Evolutionary conservation across 1,140 invertebrate species (phyloP), one percentile per base, ranked within the genome.

Genomic region (Eumaeus atala): DNA sequence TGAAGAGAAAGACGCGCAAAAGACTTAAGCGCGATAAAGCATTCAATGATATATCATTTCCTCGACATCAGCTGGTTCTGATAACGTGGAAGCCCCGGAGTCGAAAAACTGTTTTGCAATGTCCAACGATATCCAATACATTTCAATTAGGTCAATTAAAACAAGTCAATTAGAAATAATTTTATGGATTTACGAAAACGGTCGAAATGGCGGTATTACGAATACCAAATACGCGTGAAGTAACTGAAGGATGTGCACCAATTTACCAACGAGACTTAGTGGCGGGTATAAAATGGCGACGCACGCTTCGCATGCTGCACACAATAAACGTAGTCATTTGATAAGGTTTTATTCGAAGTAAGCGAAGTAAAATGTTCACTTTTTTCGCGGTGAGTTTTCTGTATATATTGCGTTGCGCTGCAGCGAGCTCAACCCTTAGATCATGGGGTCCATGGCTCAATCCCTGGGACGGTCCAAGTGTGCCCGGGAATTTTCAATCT

Each of bases 171-270:
- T 51, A 59, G 36, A 40, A 53, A 48, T 51, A 57, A 61, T 63
- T 69, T 72, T 67, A 68, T 63, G 65, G 67, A 64, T 66, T 82
- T 80, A 80, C 71, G 74, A 84, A 82, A 84, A 84, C 56, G 48
- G 59, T 35, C 17, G 52, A 52, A 58, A 51, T 54, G 50, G 53
- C 44, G 35, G 44, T 66, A 67, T 28, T 61, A 70, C 65, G 73
- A 81, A 83, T 84, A 77, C 48, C 67, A 70, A 85, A 81, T 80
- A 59, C 83, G 77, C 82, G 82, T 85, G 74, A 80, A 74, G 55
- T n/a, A n/a, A n/a, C 54, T 58, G 66, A 77, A 78, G 72, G 77
- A 76, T 76, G 63, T 59, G 56, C 59, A 67, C 59, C 64, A 61
- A 67, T 80, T 73, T 61, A 73, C 72, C 70, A 77, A 76, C 58